phyloP scores from a whole-genome alignment of 2,797 vertebrate genomes.

The Sylvia borin region DNA sequence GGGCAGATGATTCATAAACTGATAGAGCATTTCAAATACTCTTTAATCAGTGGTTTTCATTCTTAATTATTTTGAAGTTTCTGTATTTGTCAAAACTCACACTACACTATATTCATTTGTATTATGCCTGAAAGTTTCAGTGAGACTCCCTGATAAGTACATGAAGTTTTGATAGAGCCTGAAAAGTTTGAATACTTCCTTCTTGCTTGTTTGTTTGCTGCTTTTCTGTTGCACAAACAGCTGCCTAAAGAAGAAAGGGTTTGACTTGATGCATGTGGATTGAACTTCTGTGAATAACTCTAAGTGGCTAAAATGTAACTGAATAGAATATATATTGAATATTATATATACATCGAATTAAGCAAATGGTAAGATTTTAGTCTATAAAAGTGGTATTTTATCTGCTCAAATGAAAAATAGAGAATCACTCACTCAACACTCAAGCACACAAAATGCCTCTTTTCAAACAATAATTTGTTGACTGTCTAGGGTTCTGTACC shows the following conservation, averaged over 20 bases:
- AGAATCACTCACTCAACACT: not conserved
- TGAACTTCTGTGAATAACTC: not conserved
- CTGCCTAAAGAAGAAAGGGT: not conserved
- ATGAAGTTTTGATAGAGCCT: not conserved
- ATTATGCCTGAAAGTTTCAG: not conserved
- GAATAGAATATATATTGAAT: not conserved
- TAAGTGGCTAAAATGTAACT: not conserved
- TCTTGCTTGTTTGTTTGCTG: not conserved
- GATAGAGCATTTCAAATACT: slow-evolving; percentile 23
- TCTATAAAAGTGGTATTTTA: not conserved
- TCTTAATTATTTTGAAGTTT: slow-evolving; percentile 67
- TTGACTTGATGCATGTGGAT: not conserved
- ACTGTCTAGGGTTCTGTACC: not conserved
- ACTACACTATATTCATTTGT: not conserved
- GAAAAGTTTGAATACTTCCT: not conserved
- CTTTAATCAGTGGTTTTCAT: slow-evolving; percentile 56
- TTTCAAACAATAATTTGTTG: not conserved
- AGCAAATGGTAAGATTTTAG: not conserved
- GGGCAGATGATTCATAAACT: slow-evolving; percentile 63
- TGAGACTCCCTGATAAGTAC: not conserved
- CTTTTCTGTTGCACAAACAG: not conserved
- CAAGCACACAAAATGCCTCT: not conserved
- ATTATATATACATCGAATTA: not conserved
- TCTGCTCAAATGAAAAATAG: not conserved
- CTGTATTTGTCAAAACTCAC: slow-evolving; percentile 9